Percentiles rank a stretch among this genome's conserved stretches.
phyloP scores from a whole-genome alignment of 2,797 vertebrate genomes.

The Synaphobranchus kaupii region DNA sequence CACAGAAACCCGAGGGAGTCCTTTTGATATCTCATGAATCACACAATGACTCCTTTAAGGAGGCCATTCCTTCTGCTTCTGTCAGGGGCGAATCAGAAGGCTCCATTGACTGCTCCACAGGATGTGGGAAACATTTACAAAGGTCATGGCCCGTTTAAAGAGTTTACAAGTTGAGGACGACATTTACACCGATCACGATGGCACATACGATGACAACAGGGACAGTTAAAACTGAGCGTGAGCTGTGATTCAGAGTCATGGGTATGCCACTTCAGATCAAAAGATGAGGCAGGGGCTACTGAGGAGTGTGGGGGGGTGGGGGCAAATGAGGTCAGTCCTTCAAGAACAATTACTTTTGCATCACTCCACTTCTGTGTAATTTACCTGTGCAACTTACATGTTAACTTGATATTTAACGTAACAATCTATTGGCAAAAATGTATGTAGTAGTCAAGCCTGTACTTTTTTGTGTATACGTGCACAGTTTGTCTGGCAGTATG shows the following conservation, averaged over 20 bases:
- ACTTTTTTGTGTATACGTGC: background rate
- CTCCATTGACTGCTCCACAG: conserved; percentile 35
- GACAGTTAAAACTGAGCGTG: background rate
- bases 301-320: background rate
- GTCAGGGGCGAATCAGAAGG: conserved; percentile 9
- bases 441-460: background rate
- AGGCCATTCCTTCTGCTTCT: conserved; percentile 47
- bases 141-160: conserved; percentile 26
- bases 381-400: background rate
- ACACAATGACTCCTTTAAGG: conserved; percentile 68
- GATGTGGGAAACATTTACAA: conserved; percentile 43
- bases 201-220: background rate
- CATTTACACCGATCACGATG: background rate
- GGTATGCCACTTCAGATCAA: background rate
- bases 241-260: background rate
- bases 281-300: background rate
- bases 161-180: conserved; percentile 1
- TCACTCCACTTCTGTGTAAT: background rate
- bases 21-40: conserved; percentile 59
- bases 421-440: background rate
- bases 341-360: background rate
- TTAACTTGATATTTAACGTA: background rate
- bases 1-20: conserved; percentile 21
- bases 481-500: background rate
- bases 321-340: background rate